A percentile compares a stretch with the other conserved stretches of the same genome.
These are phyloP conservation scores for Pachydiplax longipennis DNA, from an alignment of 2,888 invertebrate genomes.

Conservation along the genomic window DNA sequence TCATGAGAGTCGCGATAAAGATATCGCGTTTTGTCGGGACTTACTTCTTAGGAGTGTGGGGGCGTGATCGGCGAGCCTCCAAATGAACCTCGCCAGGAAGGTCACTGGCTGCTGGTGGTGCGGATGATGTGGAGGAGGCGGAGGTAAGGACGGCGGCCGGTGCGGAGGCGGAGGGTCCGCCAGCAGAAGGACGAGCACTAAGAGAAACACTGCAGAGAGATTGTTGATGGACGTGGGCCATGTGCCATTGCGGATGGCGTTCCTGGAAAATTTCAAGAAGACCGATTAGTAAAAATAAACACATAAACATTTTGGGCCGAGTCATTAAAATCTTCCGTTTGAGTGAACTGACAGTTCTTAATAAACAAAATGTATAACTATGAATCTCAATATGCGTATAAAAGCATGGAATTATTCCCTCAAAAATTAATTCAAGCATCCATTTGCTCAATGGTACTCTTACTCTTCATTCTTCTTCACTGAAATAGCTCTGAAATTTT, in stretches of 20 bases:
- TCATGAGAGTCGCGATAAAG: not conserved
- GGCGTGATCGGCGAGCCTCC: slow-evolving; percentile 8
- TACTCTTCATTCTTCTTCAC: too few species aligned
- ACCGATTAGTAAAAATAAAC: not conserved
- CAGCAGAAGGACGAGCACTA: slow-evolving; percentile 56
- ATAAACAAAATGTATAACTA: too few species aligned
- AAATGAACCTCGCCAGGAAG: slow-evolving; percentile 21
- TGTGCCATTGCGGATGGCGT: slow-evolving; percentile 60
- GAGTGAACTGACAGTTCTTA: too few species aligned
- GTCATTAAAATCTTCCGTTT: too few species aligned
- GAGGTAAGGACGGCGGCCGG: not conserved
- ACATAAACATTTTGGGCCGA: too few species aligned
- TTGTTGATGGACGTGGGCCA: slow-evolving; percentile 62
- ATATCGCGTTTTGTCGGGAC: not conserved
- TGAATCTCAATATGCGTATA: too few species aligned
- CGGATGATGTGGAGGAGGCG: slow-evolving; percentile 2
- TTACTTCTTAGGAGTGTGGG: slow-evolving; percentile 13
- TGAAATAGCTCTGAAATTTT: too few species aligned
- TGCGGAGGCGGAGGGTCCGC: slow-evolving; percentile 54
- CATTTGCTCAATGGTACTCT: too few species aligned
- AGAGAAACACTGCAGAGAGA: slow-evolving; percentile 56
- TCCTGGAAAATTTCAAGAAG: slow-evolving; percentile 54
- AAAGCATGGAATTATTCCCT: too few species aligned
- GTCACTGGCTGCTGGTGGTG: slow-evolving; percentile 27
- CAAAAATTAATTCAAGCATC: too few species aligned